Evolutionary conservation across 1,140 invertebrate species (phyloP), one percentile per base, ranked within the genome.

Genomic region (Drosophila sucinea): DNA sequence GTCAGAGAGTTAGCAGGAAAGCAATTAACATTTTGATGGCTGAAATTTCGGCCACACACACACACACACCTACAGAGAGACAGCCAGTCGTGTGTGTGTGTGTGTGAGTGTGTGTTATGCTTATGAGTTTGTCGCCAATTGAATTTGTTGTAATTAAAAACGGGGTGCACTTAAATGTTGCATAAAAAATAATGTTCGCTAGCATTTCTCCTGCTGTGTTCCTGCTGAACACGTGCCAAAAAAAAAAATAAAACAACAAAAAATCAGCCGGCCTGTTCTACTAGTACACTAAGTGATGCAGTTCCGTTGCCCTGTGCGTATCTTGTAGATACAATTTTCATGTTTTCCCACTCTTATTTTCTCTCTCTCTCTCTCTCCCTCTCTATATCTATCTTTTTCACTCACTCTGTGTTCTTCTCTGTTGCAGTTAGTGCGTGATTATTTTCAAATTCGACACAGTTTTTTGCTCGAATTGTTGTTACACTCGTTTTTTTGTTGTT

Each of bases 391-490:
- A 17, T 47, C 44, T 4, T 17, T 17, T 17, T 17, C 17, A 17
- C 17, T 17, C 17, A 17, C 17, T 17, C 17, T 17, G 17, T 17
- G 17, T n/a, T n/a, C n/a, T n/a, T n/a, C n/a, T n/a, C 41, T 68
- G 57, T 56, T 67, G 83, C 73, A 87, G 84, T 87, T 83, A 83
- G 83, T 87, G 84, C 57, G 84, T 89, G 84, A 89, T 89, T 89
- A 89, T 89, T 89, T 89, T 89, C 84, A 89, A 89, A 89, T 89
- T 89, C 84, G 84, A 89, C 84, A 89, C 84, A 89, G 80, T 89
- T 89, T 89, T 87, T 72, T 78, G 73, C 63, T 69, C 68, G 80
- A 84, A 89, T 89, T 89, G 84, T 84, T 51, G 44, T 51, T 51
- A 27, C 3, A 25, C 44, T 27, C 23, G 7, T 44, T 44, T 23